Conservation (phyloP, 2,888 invertebrate species). For the Baronia brevicornis region DNA sequence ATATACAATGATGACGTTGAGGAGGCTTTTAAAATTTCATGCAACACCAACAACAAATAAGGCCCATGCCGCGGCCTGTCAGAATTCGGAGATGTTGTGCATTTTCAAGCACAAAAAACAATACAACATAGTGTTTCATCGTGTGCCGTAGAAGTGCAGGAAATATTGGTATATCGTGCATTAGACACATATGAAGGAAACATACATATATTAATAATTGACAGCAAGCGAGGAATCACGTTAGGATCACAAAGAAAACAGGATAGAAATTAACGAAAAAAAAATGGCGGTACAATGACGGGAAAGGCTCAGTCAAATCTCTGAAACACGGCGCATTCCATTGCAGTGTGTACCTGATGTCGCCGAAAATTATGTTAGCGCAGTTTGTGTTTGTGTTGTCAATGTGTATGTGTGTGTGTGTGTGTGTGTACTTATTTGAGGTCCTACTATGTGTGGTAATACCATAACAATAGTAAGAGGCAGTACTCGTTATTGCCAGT, state of each 20-base stretch:
- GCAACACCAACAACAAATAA: slow-evolving; percentile 74
- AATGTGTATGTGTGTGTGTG: slow-evolving; percentile 37
- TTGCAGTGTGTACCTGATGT: slow-evolving; percentile 54
- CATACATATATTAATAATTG: slow-evolving; percentile 50
- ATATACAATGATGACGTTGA: slow-evolving; percentile 57
- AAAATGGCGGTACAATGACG: slow-evolving; percentile 52
- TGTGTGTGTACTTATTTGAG: too few species aligned
- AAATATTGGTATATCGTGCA: slow-evolving; percentile 69
- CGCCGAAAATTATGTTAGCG: slow-evolving; percentile 38
- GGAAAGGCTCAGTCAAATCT: slow-evolving; percentile 50
- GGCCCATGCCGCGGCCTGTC: slow-evolving; percentile 61
- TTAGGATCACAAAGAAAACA: slow-evolving; percentile 49
- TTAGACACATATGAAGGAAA: slow-evolving; percentile 21
- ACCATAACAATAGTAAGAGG: slow-evolving; percentile 7
- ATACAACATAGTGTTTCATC: slow-evolving; percentile 55
- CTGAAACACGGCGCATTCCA: slow-evolving; percentile 57
- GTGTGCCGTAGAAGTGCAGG: slow-evolving; percentile 67
- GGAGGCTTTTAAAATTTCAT: slow-evolving; percentile 59
- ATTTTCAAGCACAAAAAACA: slow-evolving; percentile 67
- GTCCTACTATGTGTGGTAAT: slow-evolving; percentile 6
- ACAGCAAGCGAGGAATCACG: slow-evolving; percentile 63
- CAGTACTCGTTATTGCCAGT: slow-evolving; percentile 12
- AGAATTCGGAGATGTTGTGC: slow-evolving; percentile 58
- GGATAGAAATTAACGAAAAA: slow-evolving; percentile 36
- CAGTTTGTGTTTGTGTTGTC: slow-evolving; percentile 24